Evolutionary conservation across 2,888 invertebrate genomes (phyloP).

Genomic region (Drosophila planitibia): DNA sequence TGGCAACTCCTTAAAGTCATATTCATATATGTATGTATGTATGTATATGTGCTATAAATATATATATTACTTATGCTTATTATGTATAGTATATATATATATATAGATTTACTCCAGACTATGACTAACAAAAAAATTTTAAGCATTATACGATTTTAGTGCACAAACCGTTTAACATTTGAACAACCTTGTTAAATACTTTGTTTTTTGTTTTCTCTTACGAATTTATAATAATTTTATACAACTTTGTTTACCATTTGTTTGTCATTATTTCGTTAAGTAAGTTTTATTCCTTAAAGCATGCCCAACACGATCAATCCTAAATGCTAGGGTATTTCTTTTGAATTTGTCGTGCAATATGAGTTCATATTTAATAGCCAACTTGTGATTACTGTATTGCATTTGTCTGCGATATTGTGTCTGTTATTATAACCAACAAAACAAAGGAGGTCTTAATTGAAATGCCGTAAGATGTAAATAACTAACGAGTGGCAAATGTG

Average conservation of each 20-base stretch:
- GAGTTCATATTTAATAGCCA: constrained; percentile 3
- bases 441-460: constrained; percentile 73
- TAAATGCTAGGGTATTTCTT: neutral
- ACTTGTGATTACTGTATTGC: constrained; percentile 13
- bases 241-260: constrained; percentile 17
- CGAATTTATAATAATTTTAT: constrained; percentile 33
- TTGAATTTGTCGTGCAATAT: neutral
- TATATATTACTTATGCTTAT: constrained; percentile 10
- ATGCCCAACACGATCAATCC: constrained; percentile 1
- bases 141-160: constrained; percentile 40
- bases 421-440: constrained; percentile 43
- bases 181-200: constrained; percentile 60
- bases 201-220: constrained; percentile 11
- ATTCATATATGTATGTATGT: constrained; percentile 27
- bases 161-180: constrained; percentile 52
- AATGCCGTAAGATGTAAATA: constrained; percentile 60
- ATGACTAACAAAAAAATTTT: constrained; percentile 29
- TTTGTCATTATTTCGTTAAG: neutral
- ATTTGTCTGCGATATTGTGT: constrained; percentile 9
- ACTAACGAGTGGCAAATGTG: constrained; percentile 16
- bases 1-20: constrained; percentile 63
- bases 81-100: constrained; percentile 1
- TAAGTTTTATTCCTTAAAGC: constrained; percentile 1
- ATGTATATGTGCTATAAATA: constrained; percentile 8
- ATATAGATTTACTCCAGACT: constrained; percentile 10